Evolutionary conservation across 2,888 invertebrate species (phyloP).

Genomic region (Brachyopa scutellaris): DNA sequence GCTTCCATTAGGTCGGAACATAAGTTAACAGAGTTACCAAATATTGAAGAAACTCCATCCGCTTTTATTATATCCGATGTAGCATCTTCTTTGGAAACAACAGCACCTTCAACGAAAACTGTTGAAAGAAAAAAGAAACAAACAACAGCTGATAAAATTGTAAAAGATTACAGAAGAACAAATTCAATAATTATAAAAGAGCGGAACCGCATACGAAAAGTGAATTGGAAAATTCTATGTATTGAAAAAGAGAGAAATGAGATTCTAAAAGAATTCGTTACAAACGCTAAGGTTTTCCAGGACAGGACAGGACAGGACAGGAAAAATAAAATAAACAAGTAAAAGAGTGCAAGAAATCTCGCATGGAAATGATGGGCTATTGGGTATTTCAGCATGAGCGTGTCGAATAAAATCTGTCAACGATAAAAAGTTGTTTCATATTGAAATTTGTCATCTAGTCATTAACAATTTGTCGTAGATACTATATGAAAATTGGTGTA

Average conservation of each 20-base stretch:
- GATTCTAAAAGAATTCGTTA: slow-evolving; percentile 8
- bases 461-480: too few species aligned
- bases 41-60: background rate
- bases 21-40: background rate
- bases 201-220: background rate
- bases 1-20: background rate
- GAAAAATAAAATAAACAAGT: too few species aligned
- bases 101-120: background rate
- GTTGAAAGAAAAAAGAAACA: background rate
- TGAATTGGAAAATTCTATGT: background rate
- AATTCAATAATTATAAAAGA: slow-evolving; percentile 2
- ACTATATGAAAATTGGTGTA: too few species aligned
- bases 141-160: background rate
- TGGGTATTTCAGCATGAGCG: too few species aligned
- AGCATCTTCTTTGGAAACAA: background rate
- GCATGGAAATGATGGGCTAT: too few species aligned
- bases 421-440: too few species aligned
- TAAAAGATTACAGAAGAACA: background rate
- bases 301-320: too few species aligned
- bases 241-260: slow-evolving; percentile 18
- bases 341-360: too few species aligned
- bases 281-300: slow-evolving; percentile 9
- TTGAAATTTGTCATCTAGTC: too few species aligned
- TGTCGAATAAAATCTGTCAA: too few species aligned
- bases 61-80: background rate